Percentiles rank a stretch among this genome's conserved stretches.
These are phyloP conservation scores for Lycopodina hypogea DNA, from an alignment of 37 sponge, comb jelly and placozoan genomes.

Conservation along the genomic window DNA sequence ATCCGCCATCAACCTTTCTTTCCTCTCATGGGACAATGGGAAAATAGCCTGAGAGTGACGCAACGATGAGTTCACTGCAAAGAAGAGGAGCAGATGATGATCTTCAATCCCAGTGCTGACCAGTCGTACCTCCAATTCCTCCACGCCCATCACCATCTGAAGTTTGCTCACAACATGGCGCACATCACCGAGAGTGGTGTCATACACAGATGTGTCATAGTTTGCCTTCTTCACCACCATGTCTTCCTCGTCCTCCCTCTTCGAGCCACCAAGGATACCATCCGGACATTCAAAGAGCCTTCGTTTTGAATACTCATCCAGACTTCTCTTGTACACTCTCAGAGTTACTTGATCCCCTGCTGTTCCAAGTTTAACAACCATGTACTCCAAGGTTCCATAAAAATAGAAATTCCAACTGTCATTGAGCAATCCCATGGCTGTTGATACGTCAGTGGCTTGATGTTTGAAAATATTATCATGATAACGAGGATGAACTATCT, in stretches of 20 bases:
- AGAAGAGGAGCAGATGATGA: neutral
- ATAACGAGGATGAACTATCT: neutral
- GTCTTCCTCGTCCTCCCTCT: neutral
- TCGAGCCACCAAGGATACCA: neutral
- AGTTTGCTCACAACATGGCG: neutral
- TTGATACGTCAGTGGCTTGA: neutral
- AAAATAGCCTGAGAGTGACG: neutral
- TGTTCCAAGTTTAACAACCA: neutral
- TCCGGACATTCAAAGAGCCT: slow-evolving; percentile 4
- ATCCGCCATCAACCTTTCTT: neutral
- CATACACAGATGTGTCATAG: neutral
- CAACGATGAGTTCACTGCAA: neutral
- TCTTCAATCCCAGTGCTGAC: neutral
- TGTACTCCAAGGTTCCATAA: neutral
- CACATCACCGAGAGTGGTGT: neutral
- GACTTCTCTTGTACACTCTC: neutral
- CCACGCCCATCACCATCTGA: neutral
- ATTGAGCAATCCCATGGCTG: neutral
- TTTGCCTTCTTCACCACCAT: neutral
- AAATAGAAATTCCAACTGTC: neutral
- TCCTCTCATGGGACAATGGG: neutral
- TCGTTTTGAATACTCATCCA: neutral
- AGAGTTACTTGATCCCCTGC: neutral
- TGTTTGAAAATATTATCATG: neutral
- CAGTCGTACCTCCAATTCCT: neutral